Evolutionary conservation across 2,888 invertebrate species (phyloP).

Genomic region (Smittia aterrima): DNA sequence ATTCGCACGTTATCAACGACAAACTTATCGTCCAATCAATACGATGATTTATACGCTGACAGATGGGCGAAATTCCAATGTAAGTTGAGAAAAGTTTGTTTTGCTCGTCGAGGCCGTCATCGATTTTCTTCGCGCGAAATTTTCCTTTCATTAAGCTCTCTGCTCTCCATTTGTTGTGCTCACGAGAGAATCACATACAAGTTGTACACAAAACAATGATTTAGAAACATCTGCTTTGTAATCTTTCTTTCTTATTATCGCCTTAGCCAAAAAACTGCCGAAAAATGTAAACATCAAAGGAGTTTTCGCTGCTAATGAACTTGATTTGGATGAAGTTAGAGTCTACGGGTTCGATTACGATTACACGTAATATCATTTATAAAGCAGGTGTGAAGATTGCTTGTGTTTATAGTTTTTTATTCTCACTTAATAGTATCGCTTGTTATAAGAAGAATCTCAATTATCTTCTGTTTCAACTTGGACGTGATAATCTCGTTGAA

Average conservation of each 20-base stretch:
- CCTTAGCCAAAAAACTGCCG: slow-evolving; percentile 80
- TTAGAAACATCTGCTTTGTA: not conserved
- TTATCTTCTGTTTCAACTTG: slow-evolving; percentile 85
- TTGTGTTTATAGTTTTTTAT: not conserved
- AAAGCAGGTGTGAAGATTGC: not conserved
- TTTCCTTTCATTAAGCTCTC: too few relatives aligned
- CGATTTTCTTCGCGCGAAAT: slow-evolving; percentile 8
- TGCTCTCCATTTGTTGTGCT: not conserved
- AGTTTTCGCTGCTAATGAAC: slow-evolving; percentile 95
- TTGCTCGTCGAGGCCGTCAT: not conserved
- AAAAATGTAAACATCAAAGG: slow-evolving; percentile 81
- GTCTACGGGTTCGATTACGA: slow-evolving; percentile 99
- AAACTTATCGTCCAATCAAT: slow-evolving; percentile 4
- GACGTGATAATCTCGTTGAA: slow-evolving; percentile 79
- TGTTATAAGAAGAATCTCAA: slow-evolving; percentile 90
- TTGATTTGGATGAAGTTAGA: slow-evolving; percentile 84
- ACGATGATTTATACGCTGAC: slow-evolving; percentile 35
- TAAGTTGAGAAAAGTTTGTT: not conserved
- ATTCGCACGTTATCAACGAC: slow-evolving; percentile 13
- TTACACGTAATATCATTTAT: slow-evolving; percentile 63
- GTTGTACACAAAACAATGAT: slow-evolving; percentile 6
- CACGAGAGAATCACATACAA: slow-evolving; percentile 30
- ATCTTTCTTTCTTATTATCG: too few relatives aligned
- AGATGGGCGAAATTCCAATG: slow-evolving; percentile 39
- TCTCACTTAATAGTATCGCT: slow-evolving; percentile 59